Conservation (phyloP, 2,888 invertebrate genomes). For the Amblyjoppa fuscipennis region DNA sequence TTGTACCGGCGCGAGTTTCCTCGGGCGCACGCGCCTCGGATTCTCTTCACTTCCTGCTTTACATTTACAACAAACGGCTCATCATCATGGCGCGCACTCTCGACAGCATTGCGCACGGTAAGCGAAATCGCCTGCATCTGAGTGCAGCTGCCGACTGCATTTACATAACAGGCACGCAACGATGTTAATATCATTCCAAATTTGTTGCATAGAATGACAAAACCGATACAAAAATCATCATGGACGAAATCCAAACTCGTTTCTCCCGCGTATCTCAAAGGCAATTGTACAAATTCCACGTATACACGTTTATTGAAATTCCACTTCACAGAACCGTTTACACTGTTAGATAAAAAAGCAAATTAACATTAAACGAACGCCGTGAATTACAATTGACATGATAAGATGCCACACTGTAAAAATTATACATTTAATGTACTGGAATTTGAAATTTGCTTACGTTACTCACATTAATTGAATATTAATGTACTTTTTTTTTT, state of each 20-base stretch:
- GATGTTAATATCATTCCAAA: background rate
- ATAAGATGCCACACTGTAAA: background rate
- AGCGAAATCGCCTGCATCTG: background rate
- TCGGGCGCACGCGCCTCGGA: slow-evolving; percentile 49
- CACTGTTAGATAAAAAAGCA: background rate
- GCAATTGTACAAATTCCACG: background rate
- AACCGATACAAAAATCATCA: background rate
- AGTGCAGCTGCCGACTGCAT: slow-evolving; percentile 12
- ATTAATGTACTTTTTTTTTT: background rate
- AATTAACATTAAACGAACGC: background rate
- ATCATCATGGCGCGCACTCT: slow-evolving; percentile 24
- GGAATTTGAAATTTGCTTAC: too few relatives aligned
- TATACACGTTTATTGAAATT: background rate
- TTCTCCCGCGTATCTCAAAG: background rate
- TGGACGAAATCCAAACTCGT: background rate
- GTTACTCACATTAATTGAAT: too few relatives aligned
- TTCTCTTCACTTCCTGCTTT: slow-evolving; percentile 48
- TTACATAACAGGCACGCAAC: slow-evolving; percentile 3
- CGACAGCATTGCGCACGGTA: background rate
- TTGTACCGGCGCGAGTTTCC: slow-evolving; percentile 13
- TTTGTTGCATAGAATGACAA: slow-evolving; percentile 2
- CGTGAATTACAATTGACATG: background rate
- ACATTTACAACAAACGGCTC: slow-evolving; percentile 56
- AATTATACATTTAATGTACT: too few relatives aligned
- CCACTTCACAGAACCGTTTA: background rate